A percentile compares a stretch with the other conserved stretches of the same genome.
phyloP scores from a whole-genome alignment of 1,140 invertebrate genomes.

The Asobara japonica region DNA sequence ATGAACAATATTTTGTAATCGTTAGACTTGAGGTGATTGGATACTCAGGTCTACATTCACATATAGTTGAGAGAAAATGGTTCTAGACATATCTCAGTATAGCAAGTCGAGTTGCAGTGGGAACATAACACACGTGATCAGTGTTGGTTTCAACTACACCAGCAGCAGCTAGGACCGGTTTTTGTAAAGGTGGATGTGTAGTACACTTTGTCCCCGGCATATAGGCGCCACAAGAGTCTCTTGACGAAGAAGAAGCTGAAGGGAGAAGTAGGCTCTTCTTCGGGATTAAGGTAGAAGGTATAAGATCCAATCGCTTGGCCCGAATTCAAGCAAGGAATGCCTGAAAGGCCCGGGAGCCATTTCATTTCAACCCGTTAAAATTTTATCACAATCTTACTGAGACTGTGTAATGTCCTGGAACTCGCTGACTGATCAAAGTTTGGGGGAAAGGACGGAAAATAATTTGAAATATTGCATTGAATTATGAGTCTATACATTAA shows the following conservation, averaged over 20 bases:
- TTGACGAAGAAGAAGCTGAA: not conserved
- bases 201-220: not conserved
- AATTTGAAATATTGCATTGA: not conserved
- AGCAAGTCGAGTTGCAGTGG: slow-evolving; percentile 4
- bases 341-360: not conserved
- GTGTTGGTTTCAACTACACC: slow-evolving; percentile 19
- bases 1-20: not conserved
- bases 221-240: slow-evolving; percentile 10
- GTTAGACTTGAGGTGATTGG: not conserved
- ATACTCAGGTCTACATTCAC: not conserved
- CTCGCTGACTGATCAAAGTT: not conserved
- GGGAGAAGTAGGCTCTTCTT: not conserved
- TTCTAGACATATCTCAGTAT: not conserved
- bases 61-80: slow-evolving; percentile 15
- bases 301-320: not conserved
- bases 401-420: no score
- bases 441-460: not conserved
- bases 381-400: slow-evolving; percentile 4
- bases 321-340: not conserved
- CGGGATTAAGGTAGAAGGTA: not conserved
- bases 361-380: not conserved
- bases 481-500: no score
- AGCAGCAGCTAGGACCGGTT: slow-evolving; percentile 6
- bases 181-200: slow-evolving; percentile 2
- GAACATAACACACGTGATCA: not conserved